These are phyloP conservation scores for Babylonia areolata DNA, from an alignment of 1,140 invertebrate species.

Conservation along the genomic window DNA sequence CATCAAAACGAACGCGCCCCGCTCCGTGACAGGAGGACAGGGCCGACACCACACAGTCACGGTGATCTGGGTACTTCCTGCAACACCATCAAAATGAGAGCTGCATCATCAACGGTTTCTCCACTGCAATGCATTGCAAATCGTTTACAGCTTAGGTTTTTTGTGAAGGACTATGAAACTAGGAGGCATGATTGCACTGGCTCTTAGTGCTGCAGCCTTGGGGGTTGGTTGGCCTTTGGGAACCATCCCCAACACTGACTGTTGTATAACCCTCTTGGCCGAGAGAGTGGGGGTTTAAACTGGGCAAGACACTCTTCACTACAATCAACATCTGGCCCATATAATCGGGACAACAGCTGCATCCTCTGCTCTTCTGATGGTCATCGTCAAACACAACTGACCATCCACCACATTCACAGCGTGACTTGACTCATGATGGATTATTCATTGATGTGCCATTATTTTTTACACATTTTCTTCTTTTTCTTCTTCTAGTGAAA, in stretches of 20 bases:
- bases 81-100: not conserved
- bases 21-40: not conserved
- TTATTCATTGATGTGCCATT: too few species aligned
- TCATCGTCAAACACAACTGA: too few species aligned
- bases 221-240: not conserved
- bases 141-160: too few species aligned
- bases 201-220: too few species aligned
- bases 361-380: too few species aligned
- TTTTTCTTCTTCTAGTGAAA: too few species aligned
- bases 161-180: not conserved
- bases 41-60: not conserved
- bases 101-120: too few species aligned
- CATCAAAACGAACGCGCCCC: not conserved
- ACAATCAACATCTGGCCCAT: too few species aligned
- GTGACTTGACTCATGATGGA: not conserved
- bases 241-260: not conserved
- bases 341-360: not conserved
- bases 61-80: not conserved
- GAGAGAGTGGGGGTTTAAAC: too few species aligned
- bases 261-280: not conserved
- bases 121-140: too few species aligned
- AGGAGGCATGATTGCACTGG: not conserved
- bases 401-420: not conserved
- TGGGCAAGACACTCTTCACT: too few species aligned
- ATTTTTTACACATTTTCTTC: too few species aligned